Percentiles rank a stretch among this genome's conserved stretches.
Evolutionary conservation across 2,797 vertebrate genomes (phyloP).

Genomic region (Echiichthys vipera): DNA sequence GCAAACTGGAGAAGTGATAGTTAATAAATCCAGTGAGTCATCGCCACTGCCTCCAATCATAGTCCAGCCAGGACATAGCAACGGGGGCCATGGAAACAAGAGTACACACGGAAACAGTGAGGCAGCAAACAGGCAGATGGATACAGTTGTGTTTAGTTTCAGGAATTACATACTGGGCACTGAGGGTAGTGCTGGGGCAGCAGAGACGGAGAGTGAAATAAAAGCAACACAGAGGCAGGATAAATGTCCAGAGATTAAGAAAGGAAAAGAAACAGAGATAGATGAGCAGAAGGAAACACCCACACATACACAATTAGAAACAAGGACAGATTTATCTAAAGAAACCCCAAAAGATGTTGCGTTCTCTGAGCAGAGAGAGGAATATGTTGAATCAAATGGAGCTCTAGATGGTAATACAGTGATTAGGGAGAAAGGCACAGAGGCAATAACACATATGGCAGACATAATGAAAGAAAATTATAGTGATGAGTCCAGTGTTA

Average conservation of each 20-base stretch:
- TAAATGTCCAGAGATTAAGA: slow-evolving; percentile 30
- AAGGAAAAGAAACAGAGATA: slow-evolving; percentile 28
- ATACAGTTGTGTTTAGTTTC: slow-evolving; percentile 83
- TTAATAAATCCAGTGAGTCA: slow-evolving; percentile 72
- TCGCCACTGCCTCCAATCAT: slow-evolving; percentile 60
- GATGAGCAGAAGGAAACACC: slow-evolving; percentile 44
- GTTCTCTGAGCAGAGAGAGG: slow-evolving; percentile 31
- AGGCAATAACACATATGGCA: slow-evolving; percentile 11
- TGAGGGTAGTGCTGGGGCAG: slow-evolving; percentile 20
- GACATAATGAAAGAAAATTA: slow-evolving; percentile 32
- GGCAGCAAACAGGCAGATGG: slow-evolving; percentile 62
- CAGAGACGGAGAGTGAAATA: slow-evolving; percentile 41
- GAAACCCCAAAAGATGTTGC: slow-evolving; percentile 14
- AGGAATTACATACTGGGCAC: slow-evolving; percentile 84
- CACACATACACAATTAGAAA: slow-evolving; percentile 33
- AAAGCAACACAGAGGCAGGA: slow-evolving; percentile 23
- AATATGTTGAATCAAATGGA: slow-evolving; percentile 21
- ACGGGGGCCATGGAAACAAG: slow-evolving; percentile 74
- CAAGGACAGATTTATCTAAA: slow-evolving; percentile 28
- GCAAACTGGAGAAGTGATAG: slow-evolving; percentile 53
- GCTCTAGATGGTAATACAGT: slow-evolving; percentile 8
- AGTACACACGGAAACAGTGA: slow-evolving; percentile 77
- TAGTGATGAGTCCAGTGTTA: slow-evolving; percentile 14
- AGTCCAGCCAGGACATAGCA: slow-evolving; percentile 70
- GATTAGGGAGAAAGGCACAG: slow-evolving; percentile 11